phyloP scores from a whole-genome alignment of 64 coral and sea anemone genomes.

The Montipora foliosa region DNA sequence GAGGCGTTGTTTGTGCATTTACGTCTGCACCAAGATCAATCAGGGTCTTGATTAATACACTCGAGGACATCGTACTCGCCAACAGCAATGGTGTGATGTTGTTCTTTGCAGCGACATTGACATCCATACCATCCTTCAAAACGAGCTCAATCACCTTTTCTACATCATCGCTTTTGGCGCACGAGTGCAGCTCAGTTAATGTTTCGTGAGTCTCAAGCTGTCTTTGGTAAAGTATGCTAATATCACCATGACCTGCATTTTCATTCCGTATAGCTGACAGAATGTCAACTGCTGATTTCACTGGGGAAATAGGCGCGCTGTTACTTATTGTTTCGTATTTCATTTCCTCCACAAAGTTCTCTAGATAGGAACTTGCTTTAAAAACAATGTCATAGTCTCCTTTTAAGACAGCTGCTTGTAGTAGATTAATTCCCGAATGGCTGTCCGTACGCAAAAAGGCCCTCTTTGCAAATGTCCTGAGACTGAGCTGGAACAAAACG shows the following conservation, averaged over 20 bases:
- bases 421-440: background rate
- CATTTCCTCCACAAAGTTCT: background rate
- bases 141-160: background rate
- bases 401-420: background rate
- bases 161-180: background rate
- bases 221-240: background rate
- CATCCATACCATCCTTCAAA: background rate
- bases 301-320: background rate
- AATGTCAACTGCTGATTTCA: background rate
- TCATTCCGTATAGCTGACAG: background rate
- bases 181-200: background rate
- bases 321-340: background rate
- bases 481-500: background rate
- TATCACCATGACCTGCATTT: background rate
- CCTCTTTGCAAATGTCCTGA: background rate
- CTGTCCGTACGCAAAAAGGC: background rate
- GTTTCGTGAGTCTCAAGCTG: background rate
- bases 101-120: background rate
- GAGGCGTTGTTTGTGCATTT: background rate
- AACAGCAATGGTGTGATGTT: background rate
- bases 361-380: background rate
- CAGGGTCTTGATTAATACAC: background rate
- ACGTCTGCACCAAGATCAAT: constrained; percentile 23
- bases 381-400: background rate
- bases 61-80: background rate